Conservation (phyloP, 2,888 invertebrate species). For the Cryptocheilus praepositus region DNA sequence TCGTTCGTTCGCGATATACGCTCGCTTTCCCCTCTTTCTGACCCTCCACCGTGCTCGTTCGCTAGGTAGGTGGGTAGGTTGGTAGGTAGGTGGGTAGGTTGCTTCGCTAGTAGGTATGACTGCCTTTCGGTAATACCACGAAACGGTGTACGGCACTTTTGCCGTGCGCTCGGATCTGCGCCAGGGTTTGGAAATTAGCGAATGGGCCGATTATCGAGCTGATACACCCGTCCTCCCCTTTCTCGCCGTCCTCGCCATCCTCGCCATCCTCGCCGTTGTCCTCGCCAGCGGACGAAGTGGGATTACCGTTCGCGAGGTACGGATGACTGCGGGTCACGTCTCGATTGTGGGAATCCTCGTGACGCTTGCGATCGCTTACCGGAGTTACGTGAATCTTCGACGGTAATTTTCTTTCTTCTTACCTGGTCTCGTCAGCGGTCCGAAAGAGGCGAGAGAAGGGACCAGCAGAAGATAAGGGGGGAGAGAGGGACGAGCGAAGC, state of each 20-base stretch:
- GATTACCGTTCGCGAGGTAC: conserved; percentile 49
- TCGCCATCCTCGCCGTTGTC: background rate
- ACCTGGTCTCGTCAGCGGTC: no score
- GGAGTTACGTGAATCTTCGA: conserved; percentile 16
- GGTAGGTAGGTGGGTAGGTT: no score
- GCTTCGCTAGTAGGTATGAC: conserved; percentile 18
- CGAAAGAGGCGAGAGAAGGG: no score
- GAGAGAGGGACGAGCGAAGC: no score
- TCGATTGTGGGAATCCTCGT: conserved; percentile 63
- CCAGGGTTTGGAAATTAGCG: conserved; percentile 71
- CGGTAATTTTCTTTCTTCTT: background rate
- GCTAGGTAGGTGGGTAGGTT: conserved; percentile 16
- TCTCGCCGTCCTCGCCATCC: background rate
- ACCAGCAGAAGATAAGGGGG: no score
- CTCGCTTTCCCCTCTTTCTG: conserved; percentile 12
- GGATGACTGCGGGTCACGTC: conserved; percentile 44
- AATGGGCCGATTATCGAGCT: conserved; percentile 68
- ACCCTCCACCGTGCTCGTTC: conserved; percentile 24
- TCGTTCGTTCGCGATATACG: conserved; percentile 71
- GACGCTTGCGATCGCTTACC: conserved; percentile 40
- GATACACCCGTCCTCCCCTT: background rate
- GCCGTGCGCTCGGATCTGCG: conserved; percentile 28
- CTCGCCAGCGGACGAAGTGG: conserved; percentile 2
- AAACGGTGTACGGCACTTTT: conserved; percentile 16
- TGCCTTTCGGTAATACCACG: conserved; percentile 42